Percentiles rank a stretch among this genome's conserved stretches.
Conservation (phyloP, 2,888 invertebrate species). For the Tetramorium bicarinatum region DNA sequence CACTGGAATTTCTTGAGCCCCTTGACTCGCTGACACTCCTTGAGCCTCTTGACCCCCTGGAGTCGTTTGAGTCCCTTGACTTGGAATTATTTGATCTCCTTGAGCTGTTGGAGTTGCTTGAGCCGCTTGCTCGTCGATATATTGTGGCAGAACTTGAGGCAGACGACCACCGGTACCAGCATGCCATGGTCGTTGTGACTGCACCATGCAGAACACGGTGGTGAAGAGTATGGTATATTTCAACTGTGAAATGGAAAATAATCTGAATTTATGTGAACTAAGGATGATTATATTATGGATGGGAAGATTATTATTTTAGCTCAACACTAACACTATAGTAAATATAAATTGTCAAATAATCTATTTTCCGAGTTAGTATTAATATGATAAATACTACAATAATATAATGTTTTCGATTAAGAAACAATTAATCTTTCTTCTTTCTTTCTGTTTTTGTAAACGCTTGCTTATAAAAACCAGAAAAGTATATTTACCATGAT, state of each 20-base stretch:
- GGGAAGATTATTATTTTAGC: neutral
- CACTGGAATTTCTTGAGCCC: neutral
- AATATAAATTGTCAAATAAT: neutral
- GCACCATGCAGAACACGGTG: slow-evolving; percentile 79
- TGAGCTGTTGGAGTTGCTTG: neutral
- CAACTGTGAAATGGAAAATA: slow-evolving; percentile 65
- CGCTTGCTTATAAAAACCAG: neutral
- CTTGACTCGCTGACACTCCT: neutral
- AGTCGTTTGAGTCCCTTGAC: neutral
- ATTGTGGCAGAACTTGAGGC: slow-evolving; percentile 86
- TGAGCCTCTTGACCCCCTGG: neutral
- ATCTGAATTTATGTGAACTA: neutral
- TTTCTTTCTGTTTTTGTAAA: neutral
- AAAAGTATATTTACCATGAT: slow-evolving; percentile 33
- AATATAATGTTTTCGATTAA: neutral
- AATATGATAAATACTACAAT: neutral
- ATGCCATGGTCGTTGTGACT: slow-evolving; percentile 90
- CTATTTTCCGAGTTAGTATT: neutral
- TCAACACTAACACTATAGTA: neutral
- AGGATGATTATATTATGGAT: neutral
- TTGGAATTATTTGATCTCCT: neutral
- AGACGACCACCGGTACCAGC: slow-evolving; percentile 89
- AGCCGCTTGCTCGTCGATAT: slow-evolving; percentile 66
- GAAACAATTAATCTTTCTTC: neutral
- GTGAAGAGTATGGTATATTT: slow-evolving; percentile 79